These are phyloP conservation scores for Rotaria sp. DNA, from an alignment of 2,888 invertebrate species.

Conservation along the genomic window DNA sequence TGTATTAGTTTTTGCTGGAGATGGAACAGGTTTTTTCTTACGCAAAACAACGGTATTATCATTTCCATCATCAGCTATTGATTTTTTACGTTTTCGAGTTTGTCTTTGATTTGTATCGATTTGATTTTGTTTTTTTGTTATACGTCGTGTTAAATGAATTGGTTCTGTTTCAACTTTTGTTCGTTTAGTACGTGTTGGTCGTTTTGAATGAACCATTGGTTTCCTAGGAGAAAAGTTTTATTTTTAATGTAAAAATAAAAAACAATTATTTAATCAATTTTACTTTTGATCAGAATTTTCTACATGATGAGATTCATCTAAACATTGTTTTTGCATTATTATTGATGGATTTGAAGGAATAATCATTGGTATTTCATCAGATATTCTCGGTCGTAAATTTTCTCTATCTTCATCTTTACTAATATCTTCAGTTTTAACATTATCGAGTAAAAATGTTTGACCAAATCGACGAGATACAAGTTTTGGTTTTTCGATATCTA, in stretches of 20 bases:
- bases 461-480: neutral
- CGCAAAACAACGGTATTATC: neutral
- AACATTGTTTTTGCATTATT: neutral
- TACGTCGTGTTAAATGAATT: neutral
- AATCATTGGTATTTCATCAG: neutral
- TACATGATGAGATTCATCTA: neutral
- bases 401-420: neutral
- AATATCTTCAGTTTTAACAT: neutral
- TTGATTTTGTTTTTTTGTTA: neutral
- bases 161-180: neutral
- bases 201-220: neutral
- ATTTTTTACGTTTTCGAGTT: slow-evolving; percentile 1
- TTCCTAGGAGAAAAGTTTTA: neutral
- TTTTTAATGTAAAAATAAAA: too few relatives aligned
- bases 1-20: neutral
- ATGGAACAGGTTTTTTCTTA: neutral
- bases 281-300: neutral
- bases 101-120: neutral
- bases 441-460: slow-evolving; percentile 18
- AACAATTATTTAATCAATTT: neutral
- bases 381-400: neutral
- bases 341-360: neutral
- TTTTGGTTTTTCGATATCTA: neutral
- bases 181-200: neutral
- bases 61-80: neutral